Evolutionary conservation across 2,888 invertebrate species (phyloP), one percentile per base, ranked within the genome.

Genomic region (Suillia variegata): DNA sequence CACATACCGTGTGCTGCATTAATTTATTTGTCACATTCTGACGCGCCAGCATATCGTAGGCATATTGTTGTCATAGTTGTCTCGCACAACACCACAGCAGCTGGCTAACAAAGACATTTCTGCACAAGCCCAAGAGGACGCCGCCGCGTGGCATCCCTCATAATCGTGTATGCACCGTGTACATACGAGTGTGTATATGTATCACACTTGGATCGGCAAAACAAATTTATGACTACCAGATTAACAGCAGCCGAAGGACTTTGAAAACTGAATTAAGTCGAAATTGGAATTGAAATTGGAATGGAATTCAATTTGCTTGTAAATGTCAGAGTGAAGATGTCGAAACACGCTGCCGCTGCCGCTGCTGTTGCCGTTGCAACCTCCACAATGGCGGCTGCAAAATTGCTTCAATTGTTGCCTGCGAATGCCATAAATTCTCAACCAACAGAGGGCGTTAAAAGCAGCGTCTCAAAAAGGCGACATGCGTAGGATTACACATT

Each of bases 201-300:
- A 10, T 13, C 17, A 12, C n/a, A 33, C 10, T 18, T 33, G 51
- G 12, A n/a, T 8, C n/a, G 18, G 17, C 5, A 56, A n/a, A n/a
- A n/a, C n/a, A n/a, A 49, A 56, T 56, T 56, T 56, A 56, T 49
- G 49, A 18, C 55, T 49, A 22, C 55, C 55, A 56, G 55, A 34
- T 56, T 45, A 54, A 22, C 22, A n/a, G 51, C 51, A 31, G 20
- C 24, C 12, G 22, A 13, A n/a, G 4, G 12, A 33, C 20, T 18
- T 5, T 34, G 38, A 15, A 15, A 24, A 21, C n/a, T 20, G 26
- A 48, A 55, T 38, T 6, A 4, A 38, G n/a, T 5, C 38, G 13
- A 38, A 38, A 13, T n/a, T 13, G n/a, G n/a, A n/a, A 38, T 8
- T 38, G 38, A 8, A 38, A 15, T 22, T 22, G 2, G 15, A 33